Evolutionary conservation across 1,140 invertebrate species (phyloP), one percentile per base, ranked within the genome.

Genomic region (Aradophagus sp.): DNA sequence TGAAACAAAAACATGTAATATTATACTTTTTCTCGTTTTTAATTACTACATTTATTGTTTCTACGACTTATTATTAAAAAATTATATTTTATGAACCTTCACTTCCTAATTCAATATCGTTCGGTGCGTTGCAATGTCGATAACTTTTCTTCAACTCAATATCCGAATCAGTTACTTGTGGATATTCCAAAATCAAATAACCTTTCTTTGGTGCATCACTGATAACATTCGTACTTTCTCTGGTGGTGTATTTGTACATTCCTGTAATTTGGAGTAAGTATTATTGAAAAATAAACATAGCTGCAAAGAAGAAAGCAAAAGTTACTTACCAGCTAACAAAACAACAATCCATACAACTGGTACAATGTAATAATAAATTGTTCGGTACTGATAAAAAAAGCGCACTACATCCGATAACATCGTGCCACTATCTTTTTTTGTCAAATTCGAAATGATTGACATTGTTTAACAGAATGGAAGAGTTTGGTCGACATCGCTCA

Each of bases 361-460:
- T 36, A 69, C 56, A 38, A 69, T 41, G 8, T 69, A 69, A 62
- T 50, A 69, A 50, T 69, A 69, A 56, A 69, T 12, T 13, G 66
- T 69, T 31, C 56, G 48, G 27, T 69, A 69, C 14, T 69, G 66
- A 32, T 69, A 69, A 47, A 69, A 69, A 61, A 55, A 69, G n/a
- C 66, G 32, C 13, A 69, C 44, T 13, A 62, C 14, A 50, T 69
- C 66, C n/a, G 66, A 45, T 3, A 69, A 15, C 66, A 68, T 68
- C 6, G 16, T 55, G 10, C 13, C 14, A 61, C 42, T 52, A 68
- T 20, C 45, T 58, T 32, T 68, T 48, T 0, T 68, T 39, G 29
- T 61, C 42, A 35, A 68, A 32, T 53, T 59, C 39, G 2, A 53
- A 55, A 42, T 16, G 27, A 47, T 38, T 35, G 7, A 53, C 29